Base-by-base conservation (phyloP, 2,888 invertebrate genomes). In the Dusona sp. region DNA sequence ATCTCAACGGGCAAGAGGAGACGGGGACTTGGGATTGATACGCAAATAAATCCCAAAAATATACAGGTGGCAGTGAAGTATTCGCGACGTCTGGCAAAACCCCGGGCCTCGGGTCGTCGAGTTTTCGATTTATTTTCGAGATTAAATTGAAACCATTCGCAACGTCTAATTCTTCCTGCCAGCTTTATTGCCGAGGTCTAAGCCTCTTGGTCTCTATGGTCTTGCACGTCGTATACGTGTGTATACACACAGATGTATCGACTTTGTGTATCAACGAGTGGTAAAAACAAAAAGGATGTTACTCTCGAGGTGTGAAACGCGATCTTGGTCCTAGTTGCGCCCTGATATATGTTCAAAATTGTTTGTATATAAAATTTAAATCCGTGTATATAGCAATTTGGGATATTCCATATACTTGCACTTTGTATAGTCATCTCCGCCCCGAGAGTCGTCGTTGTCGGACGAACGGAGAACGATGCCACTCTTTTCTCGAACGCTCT, bases 91-190 rank as follows among this genome's bases (percentile, higher is more conserved):
- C 85, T 86, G 85, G 85, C 85, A 54, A 83, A 61, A 77, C 65
- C 64, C 45, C 33, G 64, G 74, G 38, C 68, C 84, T 61, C 74
- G 54, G 85, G 79, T 86, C 85, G 83, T 70, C 25, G 85, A 57
- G 79, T 83, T 86, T 83, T 86, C 85, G 85, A 86, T 86, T 86
- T 87, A 87, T 87, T 87, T 85, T 87, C 85, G 81, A 87, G 87
- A 87, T 87, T 87, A 87, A 87, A 87, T 87, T 87, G 70, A 87
- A 87, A 87, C 85, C 85, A 87, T 87, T 87, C 87, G 87, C 83
- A 87, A 87, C 83, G 87, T 87, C 85, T 87, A 87, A 87, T 87
- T 87, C 87, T 87, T 87, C 85, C 85, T 87, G 87, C 87, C 85
- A 87, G 87, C 85, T 85, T 87, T 86, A 87, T 87, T 79, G 83